phyloP scores from a whole-genome alignment of 2,113 vertebrate species.

The Pavo muticus region DNA sequence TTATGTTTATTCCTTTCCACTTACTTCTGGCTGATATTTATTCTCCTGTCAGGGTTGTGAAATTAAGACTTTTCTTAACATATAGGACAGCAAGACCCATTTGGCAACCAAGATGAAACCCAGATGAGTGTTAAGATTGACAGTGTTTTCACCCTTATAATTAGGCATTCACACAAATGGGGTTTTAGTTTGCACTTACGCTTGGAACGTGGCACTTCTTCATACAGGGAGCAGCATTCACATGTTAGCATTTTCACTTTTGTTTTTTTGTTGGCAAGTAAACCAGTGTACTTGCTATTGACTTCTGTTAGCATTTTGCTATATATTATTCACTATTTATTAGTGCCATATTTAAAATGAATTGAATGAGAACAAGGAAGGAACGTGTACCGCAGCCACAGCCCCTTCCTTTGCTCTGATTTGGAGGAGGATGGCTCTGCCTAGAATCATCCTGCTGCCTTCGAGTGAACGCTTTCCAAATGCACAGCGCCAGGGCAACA shows the following conservation, averaged over 20 bases:
- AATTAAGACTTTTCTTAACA: slow-evolving; percentile 56
- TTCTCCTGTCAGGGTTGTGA: slow-evolving; percentile 59
- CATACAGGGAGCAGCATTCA: slow-evolving; percentile 55
- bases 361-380: background rate
- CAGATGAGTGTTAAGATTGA: slow-evolving; percentile 63
- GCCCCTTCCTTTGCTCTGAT: background rate
- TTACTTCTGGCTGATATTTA: slow-evolving; percentile 54
- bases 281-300: slow-evolving; percentile 3
- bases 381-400: background rate
- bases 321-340: background rate
- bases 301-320: slow-evolving; percentile 18
- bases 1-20: slow-evolving; percentile 18
- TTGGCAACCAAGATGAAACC: slow-evolving; percentile 59
- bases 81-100: slow-evolving; percentile 60
- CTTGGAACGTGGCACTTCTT: slow-evolving; percentile 64
- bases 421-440: background rate
- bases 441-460: background rate
- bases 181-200: slow-evolving; percentile 63
- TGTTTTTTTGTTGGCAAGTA: slow-evolving; percentile 59
- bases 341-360: background rate
- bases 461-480: background rate
- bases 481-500: accelerated
- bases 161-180: slow-evolving; percentile 68
- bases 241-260: slow-evolving; percentile 61
- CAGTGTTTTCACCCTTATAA: slow-evolving; percentile 71